Evolutionary conservation across 2,888 invertebrate genomes (phyloP).

Genomic region (Philonicus albiceps): DNA sequence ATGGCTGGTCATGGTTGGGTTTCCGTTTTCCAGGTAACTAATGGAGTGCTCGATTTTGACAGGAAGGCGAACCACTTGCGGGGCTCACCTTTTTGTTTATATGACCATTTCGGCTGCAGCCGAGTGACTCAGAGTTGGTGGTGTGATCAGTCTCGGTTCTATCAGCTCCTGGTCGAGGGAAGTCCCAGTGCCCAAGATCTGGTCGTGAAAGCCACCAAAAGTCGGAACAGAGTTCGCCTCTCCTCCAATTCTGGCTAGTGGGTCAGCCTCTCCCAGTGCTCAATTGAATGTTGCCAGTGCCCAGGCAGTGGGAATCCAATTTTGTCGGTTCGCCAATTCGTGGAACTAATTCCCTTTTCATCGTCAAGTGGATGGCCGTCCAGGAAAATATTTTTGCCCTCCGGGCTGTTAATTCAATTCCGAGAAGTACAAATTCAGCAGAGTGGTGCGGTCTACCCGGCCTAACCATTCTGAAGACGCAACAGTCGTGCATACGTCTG

Average conservation of each 20-base stretch:
- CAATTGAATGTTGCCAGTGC: conserved; percentile 5
- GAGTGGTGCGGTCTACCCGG: not conserved
- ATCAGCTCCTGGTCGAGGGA: not conserved
- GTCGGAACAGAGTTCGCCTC: not conserved
- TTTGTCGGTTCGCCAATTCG: not conserved
- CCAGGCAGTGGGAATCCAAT: not conserved
- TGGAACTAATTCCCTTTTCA: not conserved
- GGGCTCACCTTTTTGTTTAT: conserved; percentile 11
- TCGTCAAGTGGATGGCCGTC: not conserved
- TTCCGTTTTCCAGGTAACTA: conserved; percentile 73
- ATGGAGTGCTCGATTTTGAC: conserved; percentile 1
- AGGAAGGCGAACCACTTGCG: conserved; percentile 10
- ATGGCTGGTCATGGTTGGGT: conserved; percentile 72
- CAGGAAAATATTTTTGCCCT: not conserved
- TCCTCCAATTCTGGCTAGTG: not conserved
- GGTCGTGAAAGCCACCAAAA: not conserved
- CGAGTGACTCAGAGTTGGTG: not conserved
- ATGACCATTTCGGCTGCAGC: not conserved
- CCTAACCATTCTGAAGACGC: not conserved
- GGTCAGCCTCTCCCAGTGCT: not conserved
- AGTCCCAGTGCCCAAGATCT: not conserved
- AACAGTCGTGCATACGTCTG: not conserved
- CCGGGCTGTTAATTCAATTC: not conserved
- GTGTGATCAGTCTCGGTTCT: not conserved
- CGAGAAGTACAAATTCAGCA: not conserved